Conservation (phyloP, 2,888 invertebrate genomes). For the Agrotis exclamationis region DNA sequence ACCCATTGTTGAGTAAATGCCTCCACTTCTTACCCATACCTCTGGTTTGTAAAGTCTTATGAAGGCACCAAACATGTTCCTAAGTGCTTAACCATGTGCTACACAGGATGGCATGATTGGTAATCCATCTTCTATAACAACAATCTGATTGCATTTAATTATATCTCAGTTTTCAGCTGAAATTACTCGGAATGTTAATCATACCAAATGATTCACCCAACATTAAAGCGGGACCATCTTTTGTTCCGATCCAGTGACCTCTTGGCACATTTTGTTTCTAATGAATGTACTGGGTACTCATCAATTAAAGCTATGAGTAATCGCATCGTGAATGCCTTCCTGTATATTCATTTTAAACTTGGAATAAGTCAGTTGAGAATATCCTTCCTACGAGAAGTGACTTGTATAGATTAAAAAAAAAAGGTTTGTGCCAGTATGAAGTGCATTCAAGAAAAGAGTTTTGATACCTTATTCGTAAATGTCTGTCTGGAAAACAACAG, state of each 20-base stretch:
- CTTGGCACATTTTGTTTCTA: constrained; percentile 29
- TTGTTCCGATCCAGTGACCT: constrained; percentile 42
- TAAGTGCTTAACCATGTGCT: no score
- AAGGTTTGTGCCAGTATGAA: constrained; percentile 48
- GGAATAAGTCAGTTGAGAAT: constrained; percentile 49
- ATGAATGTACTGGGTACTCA: constrained; percentile 55
- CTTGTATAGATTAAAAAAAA: constrained; percentile 8
- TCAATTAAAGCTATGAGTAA: constrained; percentile 63
- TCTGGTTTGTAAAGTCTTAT: no score
- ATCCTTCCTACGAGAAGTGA: constrained; percentile 8
- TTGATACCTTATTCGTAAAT: constrained; percentile 40
- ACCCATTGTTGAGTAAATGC: no score
- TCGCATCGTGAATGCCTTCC: constrained; percentile 22
- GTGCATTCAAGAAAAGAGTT: constrained; percentile 42
- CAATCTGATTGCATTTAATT: neutral
- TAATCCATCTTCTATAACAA: no score
- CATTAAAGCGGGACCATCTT: constrained; percentile 40
- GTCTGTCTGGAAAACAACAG: constrained; percentile 60
- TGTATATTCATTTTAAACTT: constrained; percentile 31
- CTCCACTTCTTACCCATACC: no score
- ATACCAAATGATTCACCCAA: constrained; percentile 48
- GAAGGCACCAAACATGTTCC: no score
- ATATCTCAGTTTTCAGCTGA: neutral
- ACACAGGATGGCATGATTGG: no score
- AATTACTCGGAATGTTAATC: constrained; percentile 11